These are phyloP conservation scores for Psittacara wagleri DNA, from an alignment of 2,113 vertebrate genomes.

Conservation along the genomic window DNA sequence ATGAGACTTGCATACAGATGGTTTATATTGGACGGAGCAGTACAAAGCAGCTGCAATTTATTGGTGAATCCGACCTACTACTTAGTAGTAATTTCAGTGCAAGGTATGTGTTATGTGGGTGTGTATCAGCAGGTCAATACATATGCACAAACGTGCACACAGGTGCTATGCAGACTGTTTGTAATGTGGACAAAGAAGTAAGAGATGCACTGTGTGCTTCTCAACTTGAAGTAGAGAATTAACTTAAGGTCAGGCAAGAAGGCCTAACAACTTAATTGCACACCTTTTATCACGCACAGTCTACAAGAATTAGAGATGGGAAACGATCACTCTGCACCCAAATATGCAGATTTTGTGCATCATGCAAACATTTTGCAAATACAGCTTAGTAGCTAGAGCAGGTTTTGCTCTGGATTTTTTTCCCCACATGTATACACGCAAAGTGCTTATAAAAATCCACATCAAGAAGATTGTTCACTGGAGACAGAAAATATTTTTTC, in stretches of 20 bases:
- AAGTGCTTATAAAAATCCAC: background rate
- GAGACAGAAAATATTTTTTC: background rate
- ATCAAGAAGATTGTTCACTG: background rate
- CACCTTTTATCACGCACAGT: background rate
- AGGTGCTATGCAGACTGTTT: background rate
- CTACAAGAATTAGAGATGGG: background rate
- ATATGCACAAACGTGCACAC: background rate
- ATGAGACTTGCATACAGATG: conserved; percentile 13
- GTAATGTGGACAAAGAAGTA: background rate
- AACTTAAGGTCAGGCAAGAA: background rate
- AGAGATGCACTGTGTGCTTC: background rate
- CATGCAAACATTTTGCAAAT: background rate
- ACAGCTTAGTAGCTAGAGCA: background rate
- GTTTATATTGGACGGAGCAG: background rate
- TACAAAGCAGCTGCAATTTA: conserved; percentile 40
- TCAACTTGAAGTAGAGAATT: background rate
- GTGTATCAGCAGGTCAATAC: background rate
- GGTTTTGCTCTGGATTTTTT: background rate
- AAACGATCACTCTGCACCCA: background rate
- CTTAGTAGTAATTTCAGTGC: conserved; percentile 45
- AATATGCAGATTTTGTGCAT: background rate
- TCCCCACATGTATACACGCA: background rate
- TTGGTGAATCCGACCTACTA: background rate
- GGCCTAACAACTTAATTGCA: background rate
- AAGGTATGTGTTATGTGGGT: background rate